A percentile compares a stretch with the other conserved stretches of the same genome.
phyloP scores from a whole-genome alignment of 2,113 vertebrate species.

The Atlantisia rogersi region DNA sequence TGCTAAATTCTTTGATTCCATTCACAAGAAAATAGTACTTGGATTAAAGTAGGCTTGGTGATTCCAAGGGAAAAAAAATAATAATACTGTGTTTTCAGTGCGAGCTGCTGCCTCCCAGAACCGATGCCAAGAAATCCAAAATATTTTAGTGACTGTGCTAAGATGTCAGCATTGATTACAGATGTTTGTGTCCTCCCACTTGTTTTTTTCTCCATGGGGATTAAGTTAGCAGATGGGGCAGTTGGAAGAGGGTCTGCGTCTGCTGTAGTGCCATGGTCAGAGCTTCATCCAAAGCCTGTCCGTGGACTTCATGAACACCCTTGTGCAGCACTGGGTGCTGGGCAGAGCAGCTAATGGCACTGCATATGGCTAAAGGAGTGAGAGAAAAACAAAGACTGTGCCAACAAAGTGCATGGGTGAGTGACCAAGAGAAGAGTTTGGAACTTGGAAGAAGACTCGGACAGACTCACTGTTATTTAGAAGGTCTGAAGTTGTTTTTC shows the following conservation, averaged over 20 bases:
- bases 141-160: not conserved
- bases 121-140: not conserved
- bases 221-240: not conserved
- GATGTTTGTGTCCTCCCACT: not conserved
- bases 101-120: not conserved
- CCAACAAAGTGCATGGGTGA: not conserved
- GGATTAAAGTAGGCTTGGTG: constrained; percentile 4
- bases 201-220: not conserved
- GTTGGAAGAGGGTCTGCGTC: not conserved
- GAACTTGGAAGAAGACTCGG: not conserved
- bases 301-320: not conserved
- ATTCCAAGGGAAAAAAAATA: constrained; percentile 14
- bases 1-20: constrained; percentile 31
- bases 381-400: not conserved
- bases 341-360: not conserved
- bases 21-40: constrained; percentile 34
- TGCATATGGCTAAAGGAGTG: not conserved
- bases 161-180: not conserved
- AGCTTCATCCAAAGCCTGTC: not conserved
- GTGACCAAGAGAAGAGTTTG: not conserved
- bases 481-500: not conserved
- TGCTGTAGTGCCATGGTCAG: not conserved
- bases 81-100: not conserved
- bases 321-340: not conserved
- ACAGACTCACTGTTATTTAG: not conserved